A percentile compares a stretch with the other conserved stretches of the same genome.
These are phyloP conservation scores for Dascillus cervinus DNA, from an alignment of 2,888 invertebrate species.

Conservation along the genomic window DNA sequence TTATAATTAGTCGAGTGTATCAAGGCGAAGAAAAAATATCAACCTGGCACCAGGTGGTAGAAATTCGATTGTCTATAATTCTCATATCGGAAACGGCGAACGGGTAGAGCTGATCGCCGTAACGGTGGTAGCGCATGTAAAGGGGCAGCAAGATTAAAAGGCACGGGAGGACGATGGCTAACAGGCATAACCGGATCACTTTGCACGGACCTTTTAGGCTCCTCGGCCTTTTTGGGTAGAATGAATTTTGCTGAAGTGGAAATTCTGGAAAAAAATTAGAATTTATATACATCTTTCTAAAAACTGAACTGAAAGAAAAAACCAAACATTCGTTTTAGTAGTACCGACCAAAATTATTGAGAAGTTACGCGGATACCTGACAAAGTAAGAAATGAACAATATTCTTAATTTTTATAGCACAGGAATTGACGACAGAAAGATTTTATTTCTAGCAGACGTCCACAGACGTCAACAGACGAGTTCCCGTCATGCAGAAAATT, in stretches of 20 bases:
- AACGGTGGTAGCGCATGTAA: conserved; percentile 63
- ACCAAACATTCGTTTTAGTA: too few species aligned
- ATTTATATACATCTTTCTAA: too few species aligned
- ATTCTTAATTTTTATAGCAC: too few species aligned
- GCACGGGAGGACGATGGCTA: conserved; percentile 61
- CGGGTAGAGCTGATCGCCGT: conserved; percentile 63
- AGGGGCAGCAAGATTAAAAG: conserved; percentile 59
- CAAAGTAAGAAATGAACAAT: too few species aligned
- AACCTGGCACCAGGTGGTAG: conserved; percentile 77
- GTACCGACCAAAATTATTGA: too few species aligned
- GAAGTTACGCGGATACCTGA: too few species aligned
- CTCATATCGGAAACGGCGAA: conserved; percentile 70
- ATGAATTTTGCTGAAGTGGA: conserved; percentile 12
- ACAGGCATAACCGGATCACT: conserved; percentile 52
- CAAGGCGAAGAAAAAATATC: conserved; percentile 17
- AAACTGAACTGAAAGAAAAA: too few species aligned
- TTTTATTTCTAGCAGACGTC: too few species aligned
- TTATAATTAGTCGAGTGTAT: conserved; percentile 1
- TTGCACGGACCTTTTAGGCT: conserved; percentile 48
- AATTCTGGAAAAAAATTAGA: conserved; percentile 14
- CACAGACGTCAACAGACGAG: too few species aligned
- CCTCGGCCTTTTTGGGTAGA: conserved; percentile 8
- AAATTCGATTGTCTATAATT: conserved; percentile 63
- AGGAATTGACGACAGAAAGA: too few species aligned
- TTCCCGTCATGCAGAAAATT: too few species aligned